Percentiles rank a stretch among this genome's conserved stretches.
phyloP scores from a whole-genome alignment of 2,113 vertebrate genomes.

The Zingel zingel region DNA sequence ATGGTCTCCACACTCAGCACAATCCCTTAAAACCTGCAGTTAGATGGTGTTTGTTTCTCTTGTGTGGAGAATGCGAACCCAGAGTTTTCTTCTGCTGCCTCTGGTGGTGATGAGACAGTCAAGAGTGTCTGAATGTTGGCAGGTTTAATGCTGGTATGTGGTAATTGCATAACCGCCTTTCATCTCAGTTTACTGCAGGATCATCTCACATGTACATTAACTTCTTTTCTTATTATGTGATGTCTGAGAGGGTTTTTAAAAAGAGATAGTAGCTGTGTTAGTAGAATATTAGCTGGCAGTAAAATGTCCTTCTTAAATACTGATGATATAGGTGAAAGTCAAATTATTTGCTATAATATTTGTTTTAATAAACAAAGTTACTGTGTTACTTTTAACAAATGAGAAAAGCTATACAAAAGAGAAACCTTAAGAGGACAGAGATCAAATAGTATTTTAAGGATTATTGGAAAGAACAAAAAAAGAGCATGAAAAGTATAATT shows the following conservation, averaged over 20 bases:
- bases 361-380: not conserved
- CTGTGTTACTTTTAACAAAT: not conserved
- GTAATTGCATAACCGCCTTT: conserved; percentile 7
- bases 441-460: not conserved
- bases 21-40: not conserved
- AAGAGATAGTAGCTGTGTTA: not conserved
- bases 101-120: conserved; percentile 7
- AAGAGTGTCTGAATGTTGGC: not conserved
- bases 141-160: not conserved
- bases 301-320: not conserved
- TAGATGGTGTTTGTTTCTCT: not conserved
- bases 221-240: conserved; percentile 30
- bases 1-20: not conserved
- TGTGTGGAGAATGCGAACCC: not conserved
- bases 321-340: not conserved
- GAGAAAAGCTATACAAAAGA: not conserved
- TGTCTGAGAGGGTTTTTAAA: conserved; percentile 22
- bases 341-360: not conserved
- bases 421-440: not conserved
- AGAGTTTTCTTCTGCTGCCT: conserved; percentile 10
- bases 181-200: conserved; percentile 11
- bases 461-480: not conserved
- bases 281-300: conserved; percentile 5
- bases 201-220: conserved; percentile 23
- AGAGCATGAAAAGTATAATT: not conserved